Evolutionary conservation across 2,113 vertebrate genomes (phyloP), one percentile per base, ranked within the genome.

Genomic region (Clinocottus analis): DNA sequence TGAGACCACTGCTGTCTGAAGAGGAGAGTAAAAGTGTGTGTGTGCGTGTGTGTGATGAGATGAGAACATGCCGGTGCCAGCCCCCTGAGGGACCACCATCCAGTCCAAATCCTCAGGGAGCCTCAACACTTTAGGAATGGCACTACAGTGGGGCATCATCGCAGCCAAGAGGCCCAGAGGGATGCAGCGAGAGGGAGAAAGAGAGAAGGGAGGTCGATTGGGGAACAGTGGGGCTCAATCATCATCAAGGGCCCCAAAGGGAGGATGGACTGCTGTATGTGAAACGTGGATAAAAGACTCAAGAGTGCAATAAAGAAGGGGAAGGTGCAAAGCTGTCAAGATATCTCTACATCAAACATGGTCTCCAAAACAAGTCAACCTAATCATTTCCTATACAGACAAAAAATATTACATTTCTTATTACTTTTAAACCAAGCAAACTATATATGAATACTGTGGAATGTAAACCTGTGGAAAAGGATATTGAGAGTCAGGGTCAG

Each of bases 1-100:
- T 83, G 92, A 92, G 92, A 92, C 90, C 90, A 60, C 85, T 86
- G 89, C 85, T 84, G 82, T 83, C 80, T 92, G 89, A 91, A 90
- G 85, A 86, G 82, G 70, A 69, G 77, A 19, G 75, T 58, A 45
- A 75, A 66, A 66, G 72, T 67, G 74, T 70, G 66, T 61, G 58
- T 55, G 69, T 37, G 43, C 43, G 63, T 78, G 65, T 81, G 73
- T 66, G 72, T 69, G 63, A 55, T 29, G 47, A 47, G 35, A 84
- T 77, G 76, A 78, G 72, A 83, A 72, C 55, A 78, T 69, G 72
- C 49, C 78, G 61, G 31, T 65, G 66, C 74, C 89, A 84, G 67
- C 11, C 61, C 88, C 81, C 75, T 72, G 9, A 69, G 85, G 84
- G 89, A 89, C 80, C 31, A n/a, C 75, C 82, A 85, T 68, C 39